These are phyloP conservation scores for Margarornis squamiger DNA, from an alignment of 2,797 vertebrate species.

Conservation along the genomic window DNA sequence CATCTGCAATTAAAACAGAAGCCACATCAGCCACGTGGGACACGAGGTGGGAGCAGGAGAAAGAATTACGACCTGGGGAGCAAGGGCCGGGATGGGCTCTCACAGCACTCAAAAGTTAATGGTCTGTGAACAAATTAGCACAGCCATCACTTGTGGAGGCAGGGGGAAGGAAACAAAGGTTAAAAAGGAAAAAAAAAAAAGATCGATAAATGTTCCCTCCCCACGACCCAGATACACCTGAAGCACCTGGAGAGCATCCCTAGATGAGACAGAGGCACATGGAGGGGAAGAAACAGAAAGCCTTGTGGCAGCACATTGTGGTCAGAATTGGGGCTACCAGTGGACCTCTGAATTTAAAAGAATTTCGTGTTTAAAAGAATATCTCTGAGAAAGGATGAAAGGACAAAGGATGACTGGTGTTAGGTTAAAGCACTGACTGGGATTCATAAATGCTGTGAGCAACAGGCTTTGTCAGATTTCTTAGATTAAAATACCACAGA, in stretches of 20 bases:
- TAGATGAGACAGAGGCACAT: neutral
- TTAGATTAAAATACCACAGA: neutral
- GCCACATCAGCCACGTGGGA: neutral
- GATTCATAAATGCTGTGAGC: neutral
- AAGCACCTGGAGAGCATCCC: neutral
- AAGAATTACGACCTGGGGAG: neutral
- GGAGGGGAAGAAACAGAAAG: neutral
- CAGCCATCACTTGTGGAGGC: constrained; percentile 60
- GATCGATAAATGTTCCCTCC: neutral
- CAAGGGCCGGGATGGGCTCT: neutral
- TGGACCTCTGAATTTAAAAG: neutral
- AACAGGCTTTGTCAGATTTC: neutral
- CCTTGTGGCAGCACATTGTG: neutral
- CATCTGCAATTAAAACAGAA: constrained; percentile 80
- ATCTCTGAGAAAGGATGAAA: neutral
- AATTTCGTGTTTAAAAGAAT: neutral
- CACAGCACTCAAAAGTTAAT: constrained; percentile 58
- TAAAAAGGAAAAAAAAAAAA: neutral
- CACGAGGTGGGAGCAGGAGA: neutral
- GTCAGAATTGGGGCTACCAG: neutral
- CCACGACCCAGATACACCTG: neutral
- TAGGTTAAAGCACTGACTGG: neutral
- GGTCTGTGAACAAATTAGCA: constrained; percentile 68
- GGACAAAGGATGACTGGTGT: neutral
- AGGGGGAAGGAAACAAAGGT: constrained; percentile 57